Conservation (phyloP, 2,113 vertebrate species). For the Alethe diademata region DNA sequence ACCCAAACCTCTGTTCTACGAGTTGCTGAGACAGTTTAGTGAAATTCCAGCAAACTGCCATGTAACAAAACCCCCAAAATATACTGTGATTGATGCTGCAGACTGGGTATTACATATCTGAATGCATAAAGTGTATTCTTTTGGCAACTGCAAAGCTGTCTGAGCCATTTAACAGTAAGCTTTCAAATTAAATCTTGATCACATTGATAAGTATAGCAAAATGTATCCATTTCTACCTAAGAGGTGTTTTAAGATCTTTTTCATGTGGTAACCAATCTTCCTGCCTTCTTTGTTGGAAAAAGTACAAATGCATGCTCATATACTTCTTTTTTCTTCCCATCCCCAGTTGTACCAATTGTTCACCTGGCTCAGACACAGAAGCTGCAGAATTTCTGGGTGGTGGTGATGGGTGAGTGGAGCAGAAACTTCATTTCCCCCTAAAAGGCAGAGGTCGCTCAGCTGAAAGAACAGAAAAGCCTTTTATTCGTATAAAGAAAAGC, state of each 20-base stretch:
- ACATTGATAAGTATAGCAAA: neutral
- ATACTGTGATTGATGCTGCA: neutral
- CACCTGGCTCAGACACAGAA: conserved; percentile 6
- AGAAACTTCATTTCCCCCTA: conserved; percentile 19
- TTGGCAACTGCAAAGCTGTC: neutral
- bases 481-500: conserved; percentile 49
- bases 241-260: neutral
- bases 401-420: conserved; percentile 63
- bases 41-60: neutral
- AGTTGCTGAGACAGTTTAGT: neutral
- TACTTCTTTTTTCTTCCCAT: neutral
- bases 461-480: conserved; percentile 48
- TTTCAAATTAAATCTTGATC: neutral
- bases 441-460: conserved; percentile 13
- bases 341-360: neutral
- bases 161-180: neutral
- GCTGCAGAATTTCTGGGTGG: conserved; percentile 33
- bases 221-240: neutral
- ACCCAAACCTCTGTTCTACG: neutral
- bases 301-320: fast-evolving
- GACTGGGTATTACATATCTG: neutral
- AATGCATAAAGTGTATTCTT: neutral
- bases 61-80: neutral
- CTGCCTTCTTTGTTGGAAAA: neutral
- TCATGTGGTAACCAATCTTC: neutral